Evolutionary conservation across 2,797 vertebrate species (phyloP).

Genomic region (Paramormyrops hopkinsi): DNA sequence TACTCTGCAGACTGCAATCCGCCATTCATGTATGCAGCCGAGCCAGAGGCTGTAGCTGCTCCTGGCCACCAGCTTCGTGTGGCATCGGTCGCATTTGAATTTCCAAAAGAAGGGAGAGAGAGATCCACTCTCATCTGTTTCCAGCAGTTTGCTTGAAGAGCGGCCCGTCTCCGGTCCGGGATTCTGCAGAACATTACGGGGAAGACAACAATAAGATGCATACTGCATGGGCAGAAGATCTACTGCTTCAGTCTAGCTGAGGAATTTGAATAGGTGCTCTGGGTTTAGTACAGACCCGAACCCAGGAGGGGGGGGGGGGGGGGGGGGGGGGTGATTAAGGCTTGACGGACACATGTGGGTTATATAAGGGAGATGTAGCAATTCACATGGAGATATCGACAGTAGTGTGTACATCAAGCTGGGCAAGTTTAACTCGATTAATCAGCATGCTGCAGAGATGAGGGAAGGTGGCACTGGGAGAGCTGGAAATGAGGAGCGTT

Average conservation of each 20-base stretch:
- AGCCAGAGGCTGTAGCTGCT: neutral
- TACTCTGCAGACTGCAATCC: neutral
- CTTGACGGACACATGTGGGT: neutral
- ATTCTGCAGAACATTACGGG: neutral
- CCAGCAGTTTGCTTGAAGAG: neutral
- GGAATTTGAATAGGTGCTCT: neutral
- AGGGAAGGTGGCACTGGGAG: neutral
- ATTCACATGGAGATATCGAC: neutral
- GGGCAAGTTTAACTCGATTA: neutral
- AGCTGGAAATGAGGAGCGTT: neutral
- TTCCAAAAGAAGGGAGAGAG: neutral
- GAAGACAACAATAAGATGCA: neutral
- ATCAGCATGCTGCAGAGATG: neutral
- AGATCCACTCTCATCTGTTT: neutral
- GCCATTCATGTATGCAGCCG: neutral
- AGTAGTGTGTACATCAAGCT: neutral
- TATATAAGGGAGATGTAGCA: neutral
- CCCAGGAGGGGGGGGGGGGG: no score
- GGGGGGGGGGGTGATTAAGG: neutral
- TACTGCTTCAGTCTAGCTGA: neutral
- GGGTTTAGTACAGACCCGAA: neutral
- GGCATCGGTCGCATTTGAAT: neutral
- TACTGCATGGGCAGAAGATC: neutral
- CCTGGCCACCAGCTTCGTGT: neutral
- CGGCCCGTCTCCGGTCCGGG: neutral